These are phyloP conservation scores for Cryptoprocta ferox DNA, from an alignment of 2,797 vertebrate genomes.

Conservation along the genomic window DNA sequence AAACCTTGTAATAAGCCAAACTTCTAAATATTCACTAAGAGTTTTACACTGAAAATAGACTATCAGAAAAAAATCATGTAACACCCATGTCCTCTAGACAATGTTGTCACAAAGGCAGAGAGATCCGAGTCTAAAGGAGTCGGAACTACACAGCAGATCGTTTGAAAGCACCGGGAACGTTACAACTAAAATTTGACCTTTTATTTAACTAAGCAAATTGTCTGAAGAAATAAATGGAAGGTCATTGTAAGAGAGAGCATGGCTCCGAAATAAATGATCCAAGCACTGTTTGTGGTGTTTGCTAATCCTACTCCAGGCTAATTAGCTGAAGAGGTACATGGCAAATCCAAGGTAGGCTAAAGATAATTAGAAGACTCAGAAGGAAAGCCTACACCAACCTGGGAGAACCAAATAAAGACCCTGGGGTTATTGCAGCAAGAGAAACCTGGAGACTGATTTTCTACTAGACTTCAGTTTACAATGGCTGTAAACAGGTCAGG, in stretches of 20 bases:
- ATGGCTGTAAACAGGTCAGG: background rate
- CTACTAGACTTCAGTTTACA: background rate
- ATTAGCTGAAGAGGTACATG: background rate
- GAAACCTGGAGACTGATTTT: background rate
- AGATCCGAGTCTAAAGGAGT: background rate
- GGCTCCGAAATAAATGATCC: background rate
- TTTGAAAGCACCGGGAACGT: background rate
- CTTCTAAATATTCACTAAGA: conserved; percentile 37
- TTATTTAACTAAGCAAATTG: conserved; percentile 29
- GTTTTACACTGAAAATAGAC: background rate
- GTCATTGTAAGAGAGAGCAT: background rate
- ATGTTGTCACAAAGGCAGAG: background rate
- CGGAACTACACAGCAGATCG: background rate
- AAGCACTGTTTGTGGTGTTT: background rate
- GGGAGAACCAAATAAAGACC: background rate
- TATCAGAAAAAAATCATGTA: background rate
- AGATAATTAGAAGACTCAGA: background rate
- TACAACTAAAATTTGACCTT: conserved; percentile 6
- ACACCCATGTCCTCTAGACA: background rate
- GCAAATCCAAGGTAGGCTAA: background rate
- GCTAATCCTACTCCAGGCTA: background rate
- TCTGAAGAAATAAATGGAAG: conserved; percentile 42
- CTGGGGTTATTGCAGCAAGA: background rate
- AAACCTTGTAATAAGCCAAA: conserved; percentile 44
- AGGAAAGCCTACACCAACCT: background rate